Evolutionary conservation across 1,140 invertebrate species (phyloP), one percentile per base, ranked within the genome.

Genomic region (Zaprionus inermis): DNA sequence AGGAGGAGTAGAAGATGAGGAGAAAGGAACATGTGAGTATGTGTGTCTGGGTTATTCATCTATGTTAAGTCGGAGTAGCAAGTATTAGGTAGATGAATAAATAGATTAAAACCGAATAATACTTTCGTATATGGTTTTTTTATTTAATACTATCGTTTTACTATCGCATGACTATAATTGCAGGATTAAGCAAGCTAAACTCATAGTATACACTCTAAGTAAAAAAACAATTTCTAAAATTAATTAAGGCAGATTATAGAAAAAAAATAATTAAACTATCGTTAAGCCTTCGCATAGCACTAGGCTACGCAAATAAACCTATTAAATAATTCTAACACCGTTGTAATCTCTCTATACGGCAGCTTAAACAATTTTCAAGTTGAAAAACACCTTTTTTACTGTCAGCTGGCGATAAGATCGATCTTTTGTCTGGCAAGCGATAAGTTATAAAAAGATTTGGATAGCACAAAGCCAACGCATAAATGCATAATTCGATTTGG

Each of bases 401-500:
- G 18, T 49, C 20, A 12, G 10, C 18, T 22, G 16, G 44, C 44
- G 71, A 69, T 60, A 68, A 73, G 51, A 61, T 72, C n/a, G 22
- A 49, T 49, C 44, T 46, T 63, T 34, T 14, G 46, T 18, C 4
- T 36, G 16, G 6, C n/a, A 12, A 7, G 44, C 44, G 18, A 49
- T 49, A 18, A 49, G 44, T 22, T 49, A 49, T 20, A 49, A 49
- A 49, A 12, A 49, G 18, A 49, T 49, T 49, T n/a, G 18, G 18
- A 6, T 28, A 22, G 44, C 44, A 20, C 44, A 22, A 49, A 20
- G 24, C 14, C 36, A 56, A 52, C 18, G 38, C 28, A 55, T 78
- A 77, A 88, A 89, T 89, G 68, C 52, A 88, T 84, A 80, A 89
- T 89, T 78, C 55, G 49, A 72, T 44, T 58, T 54, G 52, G 41